Evolutionary conservation across 2,888 invertebrate species (phyloP), one percentile per base, ranked within the genome.

Genomic region (Eumerus sabulonum): DNA sequence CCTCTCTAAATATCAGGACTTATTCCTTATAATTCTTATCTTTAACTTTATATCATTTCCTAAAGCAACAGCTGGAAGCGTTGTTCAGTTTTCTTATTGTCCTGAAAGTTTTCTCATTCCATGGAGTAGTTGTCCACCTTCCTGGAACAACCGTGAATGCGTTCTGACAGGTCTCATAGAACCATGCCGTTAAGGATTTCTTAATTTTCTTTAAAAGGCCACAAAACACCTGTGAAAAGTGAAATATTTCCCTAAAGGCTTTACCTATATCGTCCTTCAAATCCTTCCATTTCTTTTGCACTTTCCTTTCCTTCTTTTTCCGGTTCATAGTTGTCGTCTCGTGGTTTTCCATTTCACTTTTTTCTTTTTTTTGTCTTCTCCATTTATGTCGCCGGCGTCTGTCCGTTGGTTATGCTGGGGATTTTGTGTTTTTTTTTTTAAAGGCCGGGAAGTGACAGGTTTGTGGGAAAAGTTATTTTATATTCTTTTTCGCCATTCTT

Each of bases 181-280:
- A 81, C 64, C 54, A 70, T 81, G 81, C 76, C 81, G 81, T 81
- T 81, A 76, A 81, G 81, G 81, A 76, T 81, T 81, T 76, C 81
- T 81, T 81, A 76, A 81, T 81, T 81, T 81, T 81, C 81, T 71
- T 81, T 71, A 81, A 81, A 81, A 81, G 81, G 71, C 81, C 81
- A 81, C 81, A 70, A 81, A 81, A 81, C 81, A 81, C 81, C 81
- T 81, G 81, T 76, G 81, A 81, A 81, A 81, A 79, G 64, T 76
- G 57, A 71, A 71, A 76, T 76, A 81, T 76, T 81, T 81, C 71
- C 76, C 81, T 57, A 70, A 81, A 70, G 81, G 81, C 81, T 81
- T 70, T 76, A 62, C 81, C 50, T 51, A 64, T 47, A 66, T 60
- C 47, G 60, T 18, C 35, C 74, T 64, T 53, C 54, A 50, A 14